Percentiles rank a stretch among this genome's conserved stretches.
Conservation (phyloP, 1,140 invertebrate species). For the Drosophila dunni region DNA sequence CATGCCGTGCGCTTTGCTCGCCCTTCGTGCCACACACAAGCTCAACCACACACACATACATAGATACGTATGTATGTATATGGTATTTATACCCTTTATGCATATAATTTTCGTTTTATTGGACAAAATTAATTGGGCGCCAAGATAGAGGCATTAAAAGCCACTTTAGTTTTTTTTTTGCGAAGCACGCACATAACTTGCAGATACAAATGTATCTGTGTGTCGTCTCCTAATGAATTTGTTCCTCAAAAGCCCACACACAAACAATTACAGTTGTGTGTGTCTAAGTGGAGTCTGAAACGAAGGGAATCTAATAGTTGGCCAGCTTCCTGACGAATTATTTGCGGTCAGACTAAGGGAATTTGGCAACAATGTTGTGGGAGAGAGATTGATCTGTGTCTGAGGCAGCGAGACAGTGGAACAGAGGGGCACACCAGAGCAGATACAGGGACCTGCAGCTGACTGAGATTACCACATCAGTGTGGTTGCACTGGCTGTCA, state of each 20-base stretch:
- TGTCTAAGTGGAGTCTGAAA: constrained; percentile 12
- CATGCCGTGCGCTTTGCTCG: constrained; percentile 67
- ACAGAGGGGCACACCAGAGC: constrained; percentile 1
- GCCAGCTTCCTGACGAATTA: constrained; percentile 74
- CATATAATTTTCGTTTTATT: constrained; percentile 81
- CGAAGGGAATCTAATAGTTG: background rate
- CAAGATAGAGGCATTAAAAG: constrained; percentile 82
- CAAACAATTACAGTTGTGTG: constrained; percentile 14
- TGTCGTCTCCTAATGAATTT: constrained; percentile 68
- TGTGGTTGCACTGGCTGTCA: constrained; percentile 37
- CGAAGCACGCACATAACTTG: constrained; percentile 50
- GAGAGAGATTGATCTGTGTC: constrained; percentile 23
- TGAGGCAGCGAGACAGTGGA: constrained; percentile 16
- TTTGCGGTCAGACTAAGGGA: constrained; percentile 72
- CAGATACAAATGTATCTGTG: constrained; percentile 34
- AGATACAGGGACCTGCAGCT: constrained; percentile 19
- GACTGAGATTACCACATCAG: constrained; percentile 49
- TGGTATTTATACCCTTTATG: constrained; percentile 56
- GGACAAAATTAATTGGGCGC: constrained; percentile 81
- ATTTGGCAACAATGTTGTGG: constrained; percentile 74
- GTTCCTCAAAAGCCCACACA: constrained; percentile 54
- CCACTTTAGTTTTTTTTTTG: constrained; percentile 56
- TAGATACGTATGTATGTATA: constrained; percentile 3
- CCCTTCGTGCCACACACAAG: constrained; percentile 62
- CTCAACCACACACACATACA: constrained; percentile 10